Evolutionary conservation across 2,888 invertebrate genomes (phyloP), one percentile per base, ranked within the genome.

Genomic region (Lepeophtheirus nordmannii): DNA sequence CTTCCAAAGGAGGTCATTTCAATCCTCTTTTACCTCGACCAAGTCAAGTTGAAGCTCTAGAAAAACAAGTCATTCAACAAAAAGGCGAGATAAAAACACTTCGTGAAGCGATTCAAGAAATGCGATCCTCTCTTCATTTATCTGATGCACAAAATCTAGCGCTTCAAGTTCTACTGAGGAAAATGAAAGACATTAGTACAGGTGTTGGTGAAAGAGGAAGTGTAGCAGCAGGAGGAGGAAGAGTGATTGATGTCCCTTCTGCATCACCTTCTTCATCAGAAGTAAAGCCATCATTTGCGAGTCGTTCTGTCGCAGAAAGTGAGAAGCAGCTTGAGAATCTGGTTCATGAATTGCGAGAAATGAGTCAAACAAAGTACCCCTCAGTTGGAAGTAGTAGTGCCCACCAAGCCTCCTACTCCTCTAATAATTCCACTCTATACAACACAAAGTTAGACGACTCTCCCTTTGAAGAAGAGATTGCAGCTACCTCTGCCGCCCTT

Each of bases 331-430:
- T 65, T 9, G 65, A 65, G 38, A 65, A 65, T 38, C 65, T 65
- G 12, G 65, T 65, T 40, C 57, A 58, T 58, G 65, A 65, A 23
- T 20, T 65, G 10, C 57, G 58, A 39, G 65, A 53, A 63, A 65
- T 65, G 65, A 65, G 65, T 65, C 56, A 65, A 58, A 65, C 58
- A 14, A 56, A 58, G 65, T 65, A 65, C 37, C 65, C 65, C n/a
- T 41, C 41, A 9, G 17, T 20, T n/a, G 17, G 23, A 14, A 17
- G 30, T 10, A 59, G 30, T 30, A 23, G 23, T 38, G 41, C 39
- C 40, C n/a, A 22, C 9, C 38, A n/a, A 20, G 23, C 57, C 30
- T 39, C 20, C 12, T 20, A n/a, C n/a, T n/a, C 39, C 20, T 39
- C 62, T 38, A 22, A 17, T 10, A 39, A 39, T 17, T n/a, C 62